phyloP scores from a whole-genome alignment of 2,113 vertebrate genomes.

The Lonchura striata region DNA sequence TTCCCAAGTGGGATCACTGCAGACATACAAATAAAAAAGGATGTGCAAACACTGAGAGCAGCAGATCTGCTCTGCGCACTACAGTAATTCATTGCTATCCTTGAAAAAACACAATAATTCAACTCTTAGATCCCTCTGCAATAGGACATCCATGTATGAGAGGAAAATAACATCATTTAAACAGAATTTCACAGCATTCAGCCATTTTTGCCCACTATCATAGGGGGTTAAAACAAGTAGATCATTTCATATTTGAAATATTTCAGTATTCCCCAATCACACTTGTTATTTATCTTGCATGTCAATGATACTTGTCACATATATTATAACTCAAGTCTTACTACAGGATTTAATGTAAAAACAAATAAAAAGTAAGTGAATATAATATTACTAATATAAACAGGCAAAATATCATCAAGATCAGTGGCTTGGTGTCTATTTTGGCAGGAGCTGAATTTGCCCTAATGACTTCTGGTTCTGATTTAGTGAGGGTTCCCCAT shows the following conservation, averaged over 20 bases:
- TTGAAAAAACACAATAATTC: fast-evolving
- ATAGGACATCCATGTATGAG: not conserved
- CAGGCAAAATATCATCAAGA: not conserved
- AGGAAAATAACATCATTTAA: not conserved
- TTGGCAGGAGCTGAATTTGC: not conserved
- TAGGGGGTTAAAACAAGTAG: not conserved
- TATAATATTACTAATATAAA: constrained; percentile 7
- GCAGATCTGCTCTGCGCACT: not conserved
- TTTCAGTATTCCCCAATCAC: not conserved
- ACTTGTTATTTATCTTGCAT: not conserved
- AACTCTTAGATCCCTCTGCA: not conserved
- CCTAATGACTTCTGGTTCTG: constrained; percentile 25
- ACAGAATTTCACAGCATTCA: not conserved
- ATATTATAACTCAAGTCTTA: not conserved
- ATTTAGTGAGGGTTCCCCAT: not conserved
- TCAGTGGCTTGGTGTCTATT: not conserved
- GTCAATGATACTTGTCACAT: not conserved
- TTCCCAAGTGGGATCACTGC: not conserved
- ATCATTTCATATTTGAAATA: not conserved
- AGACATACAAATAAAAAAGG: not conserved
- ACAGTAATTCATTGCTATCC: fast-evolving
- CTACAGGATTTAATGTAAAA: constrained; percentile 11
- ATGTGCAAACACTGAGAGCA: not conserved
- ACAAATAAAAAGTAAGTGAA: constrained; percentile 14
- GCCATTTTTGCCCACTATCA: not conserved